These are phyloP conservation scores for Andrena fulva DNA, from an alignment of 2,888 invertebrate genomes.

Conservation along the genomic window DNA sequence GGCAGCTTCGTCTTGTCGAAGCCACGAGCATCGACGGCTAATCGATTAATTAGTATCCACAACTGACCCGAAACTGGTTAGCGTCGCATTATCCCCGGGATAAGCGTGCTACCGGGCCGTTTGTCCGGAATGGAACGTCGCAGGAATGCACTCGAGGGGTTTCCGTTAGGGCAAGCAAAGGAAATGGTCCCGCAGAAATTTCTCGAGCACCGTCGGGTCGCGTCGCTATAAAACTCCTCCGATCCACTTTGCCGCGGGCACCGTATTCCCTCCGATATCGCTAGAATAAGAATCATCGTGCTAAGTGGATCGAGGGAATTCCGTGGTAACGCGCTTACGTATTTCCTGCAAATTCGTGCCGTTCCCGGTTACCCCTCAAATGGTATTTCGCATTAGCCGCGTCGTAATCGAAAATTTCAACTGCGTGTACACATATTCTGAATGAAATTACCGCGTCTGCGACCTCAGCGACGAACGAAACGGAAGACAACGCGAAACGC, in stretches of 20 bases:
- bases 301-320: constrained; percentile 58
- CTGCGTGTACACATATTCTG: not conserved
- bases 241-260: constrained; percentile 48
- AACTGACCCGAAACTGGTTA: constrained; percentile 14
- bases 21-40: not conserved
- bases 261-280: constrained; percentile 39
- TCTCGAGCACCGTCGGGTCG: constrained; percentile 17
- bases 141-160: not conserved
- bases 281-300: constrained; percentile 41
- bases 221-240: constrained; percentile 48
- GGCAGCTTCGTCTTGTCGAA: constrained; percentile 9
- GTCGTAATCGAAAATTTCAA: constrained; percentile 14
- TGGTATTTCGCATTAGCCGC: constrained; percentile 23
- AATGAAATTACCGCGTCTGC: constrained; percentile 7
- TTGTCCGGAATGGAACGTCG: constrained; percentile 15
- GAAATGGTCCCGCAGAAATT: constrained; percentile 18
- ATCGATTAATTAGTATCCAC: constrained; percentile 21
- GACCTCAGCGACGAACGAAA: too few species aligned
- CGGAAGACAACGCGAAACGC: too few species aligned
- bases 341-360: constrained; percentile 22
- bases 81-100: constrained; percentile 2
- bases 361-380: constrained; percentile 20
- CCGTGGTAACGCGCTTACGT: constrained; percentile 46
- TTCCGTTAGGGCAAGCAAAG: not conserved
- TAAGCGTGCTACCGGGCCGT: not conserved